Evolutionary conservation across 2,113 vertebrate species (phyloP).

Genomic region (Accipiter virgatus): DNA sequence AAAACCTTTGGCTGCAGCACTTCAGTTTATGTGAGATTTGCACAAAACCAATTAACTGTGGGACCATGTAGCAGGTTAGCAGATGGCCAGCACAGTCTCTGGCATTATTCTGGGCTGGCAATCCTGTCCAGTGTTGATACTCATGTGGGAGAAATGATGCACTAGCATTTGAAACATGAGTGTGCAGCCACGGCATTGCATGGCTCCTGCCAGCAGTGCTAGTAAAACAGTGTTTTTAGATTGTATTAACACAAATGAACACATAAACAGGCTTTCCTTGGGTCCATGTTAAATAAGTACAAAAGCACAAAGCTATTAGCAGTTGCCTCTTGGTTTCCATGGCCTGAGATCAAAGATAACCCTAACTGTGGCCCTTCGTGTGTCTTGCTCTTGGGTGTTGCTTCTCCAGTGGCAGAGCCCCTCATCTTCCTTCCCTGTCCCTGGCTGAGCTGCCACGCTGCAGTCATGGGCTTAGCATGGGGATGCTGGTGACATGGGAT

Average conservation of each 20-base stretch:
- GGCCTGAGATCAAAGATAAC: not conserved
- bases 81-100: not conserved
- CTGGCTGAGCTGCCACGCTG: not conserved
- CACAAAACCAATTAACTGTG: not conserved
- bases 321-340: not conserved
- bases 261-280: not conserved
- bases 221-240: not conserved
- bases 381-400: not conserved
- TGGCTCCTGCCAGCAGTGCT: not conserved
- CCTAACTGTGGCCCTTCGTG: not conserved
- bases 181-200: not conserved
- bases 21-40: not conserved
- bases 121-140: not conserved
- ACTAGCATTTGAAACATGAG: not conserved
- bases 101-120: not conserved
- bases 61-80: not conserved
- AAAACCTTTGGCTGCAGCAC: not conserved
- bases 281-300: not conserved
- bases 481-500: accelerated
- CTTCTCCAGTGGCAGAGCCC: not conserved
- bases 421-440: not conserved
- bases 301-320: not conserved
- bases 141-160: not conserved
- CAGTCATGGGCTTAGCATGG: not conserved
- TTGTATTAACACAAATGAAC: not conserved